These are phyloP conservation scores for Mesorhabditis belari DNA, from an alignment of 2,888 invertebrate genomes.

Conservation along the genomic window DNA sequence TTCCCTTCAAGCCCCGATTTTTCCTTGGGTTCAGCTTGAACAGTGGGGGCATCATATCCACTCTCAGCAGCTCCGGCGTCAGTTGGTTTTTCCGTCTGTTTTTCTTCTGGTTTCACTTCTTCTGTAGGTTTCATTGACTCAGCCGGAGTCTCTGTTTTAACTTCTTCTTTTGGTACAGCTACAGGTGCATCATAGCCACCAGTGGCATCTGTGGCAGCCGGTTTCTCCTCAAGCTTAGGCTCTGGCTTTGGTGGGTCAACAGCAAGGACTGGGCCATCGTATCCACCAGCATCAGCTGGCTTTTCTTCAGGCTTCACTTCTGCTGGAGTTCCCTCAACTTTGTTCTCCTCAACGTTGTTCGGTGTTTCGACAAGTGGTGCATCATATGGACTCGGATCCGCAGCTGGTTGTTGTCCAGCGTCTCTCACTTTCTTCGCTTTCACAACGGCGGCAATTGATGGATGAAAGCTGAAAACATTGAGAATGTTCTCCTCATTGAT, in stretches of 20 bases:
- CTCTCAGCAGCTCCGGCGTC: background rate
- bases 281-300: background rate
- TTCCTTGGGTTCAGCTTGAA: background rate
- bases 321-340: too few species aligned
- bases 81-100: background rate
- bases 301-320: background rate
- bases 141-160: background rate
- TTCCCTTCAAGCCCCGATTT: background rate
- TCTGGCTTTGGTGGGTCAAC: background rate
- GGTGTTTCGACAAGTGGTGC: too few species aligned
- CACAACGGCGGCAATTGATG: constrained; percentile 12
- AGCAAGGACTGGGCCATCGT: background rate
- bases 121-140: background rate
- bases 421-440: background rate
- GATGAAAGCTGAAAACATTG: constrained; percentile 29
- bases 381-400: too few species aligned
- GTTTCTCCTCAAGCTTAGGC: background rate
- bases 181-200: background rate
- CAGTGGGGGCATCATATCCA: background rate
- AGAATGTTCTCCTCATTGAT: constrained; percentile 30
- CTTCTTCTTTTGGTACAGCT: background rate
- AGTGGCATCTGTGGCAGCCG: background rate
- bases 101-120: background rate
- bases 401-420: background rate
- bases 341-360: too few species aligned